Base-by-base conservation (phyloP, 1,140 invertebrate genomes). In the Drosophila rufa region DNA sequence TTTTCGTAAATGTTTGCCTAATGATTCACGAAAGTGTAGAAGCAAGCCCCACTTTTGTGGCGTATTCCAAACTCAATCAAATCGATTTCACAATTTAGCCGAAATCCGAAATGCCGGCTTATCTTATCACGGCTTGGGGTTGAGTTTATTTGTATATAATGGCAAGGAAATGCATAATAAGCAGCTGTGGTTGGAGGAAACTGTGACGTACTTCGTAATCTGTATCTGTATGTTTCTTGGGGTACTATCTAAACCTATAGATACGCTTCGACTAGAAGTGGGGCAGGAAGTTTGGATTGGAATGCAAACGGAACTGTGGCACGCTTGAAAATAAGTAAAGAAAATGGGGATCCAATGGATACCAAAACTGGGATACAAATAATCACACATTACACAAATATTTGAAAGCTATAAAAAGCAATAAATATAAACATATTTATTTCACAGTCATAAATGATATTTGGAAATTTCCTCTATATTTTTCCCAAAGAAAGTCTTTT, bases 91-190 rank as follows among this genome's bases (percentile, higher is more conserved):
- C 66, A 66, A 66, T 22, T 66, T 17, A 17, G 33, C 65, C 30
- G 5, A 40, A 51, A 65, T 36, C 38, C 38, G 12, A 25, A 36
- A 65, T 36, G 38, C 50, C n/a, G 55, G 50, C 55, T 86, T 86
- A 87, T 89, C 64, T 83, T 78, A 89, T 89, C 80, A 48, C 69
- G 59, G 53, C 40, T 22, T 53, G 61, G 42, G 55, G 36, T 67
- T 30, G 36, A 17, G 30, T 30, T 55, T 66, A 43, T 50, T 8
- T 55, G 14, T 55, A 55, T 9, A 22, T 15, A 38, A 33, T 17
- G 50, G 50, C 48, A 80, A 65, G 76, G 66, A 80, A 80, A 83
- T 79, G 59, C 65, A 48, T 36, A 17, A 47, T 50, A 67, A 56
- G 50, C 30, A 70, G 65, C 38, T 59, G 19, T 30, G 22, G 14